Percentiles rank a stretch among this genome's conserved stretches.
Conservation (phyloP, 2,113 vertebrate species). For the Mobula hypostoma region DNA sequence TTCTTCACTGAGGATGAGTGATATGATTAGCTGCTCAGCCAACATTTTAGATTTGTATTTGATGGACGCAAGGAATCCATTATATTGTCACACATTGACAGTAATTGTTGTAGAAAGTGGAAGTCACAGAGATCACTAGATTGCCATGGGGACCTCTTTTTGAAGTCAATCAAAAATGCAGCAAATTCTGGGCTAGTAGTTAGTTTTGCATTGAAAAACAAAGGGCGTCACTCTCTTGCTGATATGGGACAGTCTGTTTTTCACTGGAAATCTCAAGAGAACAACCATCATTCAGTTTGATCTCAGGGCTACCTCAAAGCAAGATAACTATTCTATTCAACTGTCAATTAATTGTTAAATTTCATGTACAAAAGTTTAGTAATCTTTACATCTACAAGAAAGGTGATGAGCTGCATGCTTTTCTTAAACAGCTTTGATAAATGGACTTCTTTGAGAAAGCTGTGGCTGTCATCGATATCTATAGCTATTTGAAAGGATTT, state of each 20-base stretch:
- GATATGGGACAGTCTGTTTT: too few species aligned
- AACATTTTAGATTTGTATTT: too few species aligned
- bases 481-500: neutral
- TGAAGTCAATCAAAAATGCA: too few species aligned
- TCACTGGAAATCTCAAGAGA: neutral
- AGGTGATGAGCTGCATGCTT: neutral
- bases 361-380: neutral
- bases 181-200: too few species aligned
- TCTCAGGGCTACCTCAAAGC: neutral
- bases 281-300: neutral
- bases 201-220: neutral
- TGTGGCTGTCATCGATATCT: neutral
- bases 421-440: neutral
- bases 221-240: neutral
- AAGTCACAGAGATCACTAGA: too few species aligned
- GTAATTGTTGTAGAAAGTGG: too few species aligned
- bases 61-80: too few species aligned
- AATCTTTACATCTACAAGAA: neutral
- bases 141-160: too few species aligned
- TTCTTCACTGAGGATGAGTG: too few species aligned
- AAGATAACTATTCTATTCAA: neutral
- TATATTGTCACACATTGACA: too few species aligned
- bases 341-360: neutral
- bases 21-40: too few species aligned
- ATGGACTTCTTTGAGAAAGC: neutral